Evolutionary conservation across 2,888 invertebrate species (phyloP).

Genomic region (Temnothorax unifasciatus): DNA sequence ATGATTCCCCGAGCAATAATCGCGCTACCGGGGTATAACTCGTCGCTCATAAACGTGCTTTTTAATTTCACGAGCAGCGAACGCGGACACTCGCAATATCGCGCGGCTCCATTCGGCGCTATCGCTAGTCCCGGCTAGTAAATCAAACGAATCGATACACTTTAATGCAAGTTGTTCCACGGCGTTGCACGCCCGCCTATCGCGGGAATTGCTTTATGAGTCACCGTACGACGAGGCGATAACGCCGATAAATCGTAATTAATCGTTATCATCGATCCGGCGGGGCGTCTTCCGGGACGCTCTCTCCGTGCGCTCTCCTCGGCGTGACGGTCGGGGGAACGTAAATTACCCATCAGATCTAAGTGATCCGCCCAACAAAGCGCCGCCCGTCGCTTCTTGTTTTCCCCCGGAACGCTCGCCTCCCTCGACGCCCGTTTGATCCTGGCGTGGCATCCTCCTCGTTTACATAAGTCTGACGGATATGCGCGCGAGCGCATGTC

Average conservation of each 20-base stretch:
- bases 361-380: conserved; percentile 52
- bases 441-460: conserved; percentile 52
- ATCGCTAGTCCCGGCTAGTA: neutral
- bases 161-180: conserved; percentile 41
- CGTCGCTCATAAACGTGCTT: conserved; percentile 39
- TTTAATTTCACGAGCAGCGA: conserved; percentile 36
- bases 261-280: conserved; percentile 71
- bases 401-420: conserved; percentile 14
- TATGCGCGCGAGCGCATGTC: conserved; percentile 38
- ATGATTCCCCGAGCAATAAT: conserved; percentile 35
- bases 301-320: neutral
- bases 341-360: conserved; percentile 55
- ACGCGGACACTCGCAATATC: neutral
- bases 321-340: conserved; percentile 13
- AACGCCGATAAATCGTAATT: conserved; percentile 77
- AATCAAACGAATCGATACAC: conserved; percentile 47
- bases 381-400: conserved; percentile 36
- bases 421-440: conserved; percentile 38
- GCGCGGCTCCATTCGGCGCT: neutral
- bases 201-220: conserved; percentile 38
- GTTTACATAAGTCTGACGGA: conserved; percentile 58
- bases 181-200: conserved; percentile 28
- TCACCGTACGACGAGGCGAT: conserved; percentile 30
- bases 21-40: neutral
- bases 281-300: conserved; percentile 24